These are phyloP conservation scores for Synergus gifuensis DNA, from an alignment of 2,888 invertebrate species.

Conservation along the genomic window DNA sequence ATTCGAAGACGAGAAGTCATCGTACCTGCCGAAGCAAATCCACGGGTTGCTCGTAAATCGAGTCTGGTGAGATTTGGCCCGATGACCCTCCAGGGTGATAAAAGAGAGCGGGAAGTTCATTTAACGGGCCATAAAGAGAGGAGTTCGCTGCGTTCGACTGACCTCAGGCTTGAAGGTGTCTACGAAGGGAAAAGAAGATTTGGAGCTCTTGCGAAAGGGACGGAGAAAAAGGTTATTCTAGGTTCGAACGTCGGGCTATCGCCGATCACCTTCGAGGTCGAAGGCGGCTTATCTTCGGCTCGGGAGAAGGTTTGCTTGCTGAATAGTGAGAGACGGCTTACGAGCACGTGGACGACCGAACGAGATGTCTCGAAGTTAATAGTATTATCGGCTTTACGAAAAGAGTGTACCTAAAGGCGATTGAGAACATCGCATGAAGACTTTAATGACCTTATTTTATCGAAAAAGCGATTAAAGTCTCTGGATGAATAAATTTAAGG, in stretches of 20 bases:
- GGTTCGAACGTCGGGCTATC: slow-evolving; percentile 68
- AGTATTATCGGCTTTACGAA: slow-evolving; percentile 43
- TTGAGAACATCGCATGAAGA: background rate
- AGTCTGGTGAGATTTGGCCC: slow-evolving; percentile 62
- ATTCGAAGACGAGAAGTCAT: slow-evolving; percentile 51
- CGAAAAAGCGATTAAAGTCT: background rate
- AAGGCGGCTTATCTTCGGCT: slow-evolving; percentile 68
- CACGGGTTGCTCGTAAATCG: slow-evolving; percentile 70
- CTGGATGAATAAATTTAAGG: background rate
- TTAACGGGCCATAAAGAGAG: slow-evolving; percentile 74
- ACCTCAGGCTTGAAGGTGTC: slow-evolving; percentile 50
- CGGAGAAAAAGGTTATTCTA: slow-evolving; percentile 23
- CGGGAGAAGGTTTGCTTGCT: slow-evolving; percentile 56
- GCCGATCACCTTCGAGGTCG: slow-evolving; percentile 68
- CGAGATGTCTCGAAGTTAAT: slow-evolving; percentile 43
- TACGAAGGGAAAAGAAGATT: slow-evolving; percentile 64
- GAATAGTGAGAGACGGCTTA: slow-evolving; percentile 47
- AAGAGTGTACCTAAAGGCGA: slow-evolving; percentile 11
- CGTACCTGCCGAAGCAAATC: slow-evolving; percentile 58
- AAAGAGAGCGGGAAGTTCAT: slow-evolving; percentile 75
- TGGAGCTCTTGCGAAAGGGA: slow-evolving; percentile 58
- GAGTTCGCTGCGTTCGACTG: slow-evolving; percentile 51
- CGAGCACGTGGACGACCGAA: slow-evolving; percentile 38
- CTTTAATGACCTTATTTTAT: background rate
- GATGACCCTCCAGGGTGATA: slow-evolving; percentile 72